Conservation (phyloP, 2,888 invertebrate genomes). For the Pseudanteris insignis region DNA sequence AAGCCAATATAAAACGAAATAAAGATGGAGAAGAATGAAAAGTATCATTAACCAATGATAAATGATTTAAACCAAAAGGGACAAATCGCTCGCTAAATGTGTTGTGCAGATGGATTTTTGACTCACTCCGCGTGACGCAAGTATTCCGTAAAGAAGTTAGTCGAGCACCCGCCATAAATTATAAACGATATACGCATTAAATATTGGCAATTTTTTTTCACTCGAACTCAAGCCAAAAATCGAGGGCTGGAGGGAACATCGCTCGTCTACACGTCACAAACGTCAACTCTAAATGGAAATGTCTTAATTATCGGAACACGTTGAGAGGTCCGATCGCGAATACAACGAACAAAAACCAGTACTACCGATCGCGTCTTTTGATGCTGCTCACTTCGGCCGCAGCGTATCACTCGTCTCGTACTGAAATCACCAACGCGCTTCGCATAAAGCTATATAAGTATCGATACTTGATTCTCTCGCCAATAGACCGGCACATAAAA, state of each 20-base stretch:
- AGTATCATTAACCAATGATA: constrained; percentile 9
- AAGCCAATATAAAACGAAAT: too few relatives aligned
- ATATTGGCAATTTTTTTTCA: constrained; percentile 23
- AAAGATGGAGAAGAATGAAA: too few relatives aligned
- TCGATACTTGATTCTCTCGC: constrained; percentile 26
- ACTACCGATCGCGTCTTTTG: constrained; percentile 32
- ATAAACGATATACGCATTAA: constrained; percentile 31
- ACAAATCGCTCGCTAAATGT: constrained; percentile 31
- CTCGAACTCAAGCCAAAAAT: constrained; percentile 25
- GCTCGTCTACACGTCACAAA: constrained; percentile 53
- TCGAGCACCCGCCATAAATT: constrained; percentile 30
- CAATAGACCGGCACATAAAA: constrained; percentile 21
- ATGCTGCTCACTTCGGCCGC: constrained; percentile 35
- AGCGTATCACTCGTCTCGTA: constrained; percentile 28
- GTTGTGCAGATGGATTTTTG: constrained; percentile 10
- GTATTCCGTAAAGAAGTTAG: constrained; percentile 26
- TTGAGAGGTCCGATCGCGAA: constrained; percentile 45
- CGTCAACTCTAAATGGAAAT: constrained; percentile 62
- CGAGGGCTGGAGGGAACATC: constrained; percentile 12
- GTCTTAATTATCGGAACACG: constrained; percentile 62
- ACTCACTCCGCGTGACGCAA: constrained; percentile 11
- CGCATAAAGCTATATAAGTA: constrained; percentile 37
- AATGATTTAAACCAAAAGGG: constrained; percentile 19
- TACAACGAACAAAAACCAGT: constrained; percentile 30
- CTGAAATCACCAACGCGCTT: constrained; percentile 30